A percentile compares a stretch with the other conserved stretches of the same genome.
Conservation (phyloP, 2,797 vertebrate species). For the Falco naumanni region DNA sequence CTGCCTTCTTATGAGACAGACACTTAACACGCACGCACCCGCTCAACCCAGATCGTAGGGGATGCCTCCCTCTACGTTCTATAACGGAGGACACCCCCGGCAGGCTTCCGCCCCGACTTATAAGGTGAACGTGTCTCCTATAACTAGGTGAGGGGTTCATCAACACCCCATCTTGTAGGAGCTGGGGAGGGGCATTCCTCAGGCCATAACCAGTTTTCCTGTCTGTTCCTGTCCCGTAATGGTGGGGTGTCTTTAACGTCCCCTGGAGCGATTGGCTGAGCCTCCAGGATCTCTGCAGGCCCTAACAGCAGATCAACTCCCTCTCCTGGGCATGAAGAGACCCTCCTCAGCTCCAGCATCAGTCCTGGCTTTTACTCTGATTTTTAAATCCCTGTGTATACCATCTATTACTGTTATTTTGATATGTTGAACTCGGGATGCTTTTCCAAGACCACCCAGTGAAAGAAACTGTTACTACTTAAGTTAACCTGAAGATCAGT, state of each 20-base stretch:
- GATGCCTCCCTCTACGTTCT: not conserved
- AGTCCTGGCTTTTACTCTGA: not conserved
- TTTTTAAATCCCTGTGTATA: not conserved
- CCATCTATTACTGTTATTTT: accelerated
- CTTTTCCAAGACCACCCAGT: not conserved
- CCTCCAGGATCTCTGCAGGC: not conserved
- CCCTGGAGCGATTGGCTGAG: not conserved
- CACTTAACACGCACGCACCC: too few species aligned
- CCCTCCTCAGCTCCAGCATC: not conserved
- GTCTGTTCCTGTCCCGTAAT: not conserved
- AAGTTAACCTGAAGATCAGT: not conserved
- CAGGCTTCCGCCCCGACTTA: not conserved
- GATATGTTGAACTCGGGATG: accelerated
- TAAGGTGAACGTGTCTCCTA: not conserved
- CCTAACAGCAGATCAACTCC: accelerated
- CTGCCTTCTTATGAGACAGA: accelerated
- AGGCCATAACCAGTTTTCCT: accelerated
- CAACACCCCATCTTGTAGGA: not conserved
- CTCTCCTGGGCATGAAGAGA: not conserved
- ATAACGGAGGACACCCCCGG: accelerated
- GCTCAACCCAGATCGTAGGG: too few species aligned
- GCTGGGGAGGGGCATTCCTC: accelerated
- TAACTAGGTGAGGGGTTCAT: not conserved
- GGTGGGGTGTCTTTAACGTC: not conserved
- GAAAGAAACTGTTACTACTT: not conserved